These are phyloP conservation scores for Alfaro cultratus DNA, from an alignment of 2,797 vertebrate species.

Conservation along the genomic window DNA sequence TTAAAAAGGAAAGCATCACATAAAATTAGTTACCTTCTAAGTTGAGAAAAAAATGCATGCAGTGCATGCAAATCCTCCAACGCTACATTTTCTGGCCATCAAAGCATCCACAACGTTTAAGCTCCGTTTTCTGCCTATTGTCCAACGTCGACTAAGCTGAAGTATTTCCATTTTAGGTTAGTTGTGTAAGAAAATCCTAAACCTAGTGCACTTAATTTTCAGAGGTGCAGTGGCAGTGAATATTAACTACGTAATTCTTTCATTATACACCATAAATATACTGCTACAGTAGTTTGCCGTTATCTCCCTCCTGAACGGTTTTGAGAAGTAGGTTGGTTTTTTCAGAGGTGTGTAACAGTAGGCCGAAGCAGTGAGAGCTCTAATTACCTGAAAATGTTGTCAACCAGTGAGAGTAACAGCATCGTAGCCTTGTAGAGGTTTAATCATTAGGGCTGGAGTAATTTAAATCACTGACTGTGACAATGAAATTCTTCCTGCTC, in stretches of 20 bases:
- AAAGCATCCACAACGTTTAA: slow-evolving; percentile 31
- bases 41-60: slow-evolving; percentile 48
- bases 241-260: slow-evolving; percentile 43
- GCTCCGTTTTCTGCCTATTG: slow-evolving; percentile 10
- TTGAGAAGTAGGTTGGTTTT: slow-evolving; percentile 24
- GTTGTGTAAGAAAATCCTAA: slow-evolving; percentile 31
- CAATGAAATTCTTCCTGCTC: slow-evolving; percentile 51
- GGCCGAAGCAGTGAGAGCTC: slow-evolving; percentile 59
- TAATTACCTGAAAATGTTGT: slow-evolving; percentile 72
- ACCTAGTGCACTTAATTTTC: slow-evolving; percentile 41
- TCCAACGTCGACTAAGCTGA: slow-evolving; percentile 12
- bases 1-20: slow-evolving; percentile 36
- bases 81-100: slow-evolving; percentile 54
- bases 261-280: slow-evolving; percentile 34
- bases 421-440: slow-evolving; percentile 63
- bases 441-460: slow-evolving; percentile 50
- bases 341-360: slow-evolving; percentile 52
- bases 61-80: slow-evolving; percentile 54
- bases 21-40: slow-evolving; percentile 38
- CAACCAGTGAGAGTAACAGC: slow-evolving; percentile 71
- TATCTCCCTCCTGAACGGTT: not conserved
- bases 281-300: slow-evolving; percentile 35
- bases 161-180: slow-evolving; percentile 26
- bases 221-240: slow-evolving; percentile 63
- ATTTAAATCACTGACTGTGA: slow-evolving; percentile 58